These are phyloP conservation scores for Thamnophis elegans DNA, from an alignment of 2,797 vertebrate genomes.

Conservation along the genomic window DNA sequence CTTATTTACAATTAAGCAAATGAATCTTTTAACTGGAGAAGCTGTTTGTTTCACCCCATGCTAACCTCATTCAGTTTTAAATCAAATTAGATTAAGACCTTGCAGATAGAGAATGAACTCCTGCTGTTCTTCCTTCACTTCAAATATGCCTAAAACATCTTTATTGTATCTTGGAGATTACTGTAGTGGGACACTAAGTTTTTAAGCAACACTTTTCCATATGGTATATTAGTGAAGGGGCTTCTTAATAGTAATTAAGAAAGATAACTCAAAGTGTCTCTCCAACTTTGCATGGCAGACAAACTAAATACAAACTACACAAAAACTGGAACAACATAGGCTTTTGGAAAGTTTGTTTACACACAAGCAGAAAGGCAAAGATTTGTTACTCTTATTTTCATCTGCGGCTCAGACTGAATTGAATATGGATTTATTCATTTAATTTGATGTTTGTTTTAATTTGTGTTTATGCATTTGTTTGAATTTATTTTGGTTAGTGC, in stretches of 20 bases:
- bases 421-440: neutral
- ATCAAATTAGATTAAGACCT: slow-evolving; percentile 40
- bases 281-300: fast-evolving
- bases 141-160: neutral
- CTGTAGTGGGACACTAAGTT: slow-evolving; percentile 17
- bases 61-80: slow-evolving; percentile 50
- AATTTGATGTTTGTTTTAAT: neutral
- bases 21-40: slow-evolving; percentile 43
- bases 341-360: neutral
- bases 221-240: fast-evolving
- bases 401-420: neutral
- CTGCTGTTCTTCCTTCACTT: slow-evolving; percentile 16
- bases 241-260: neutral
- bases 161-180: neutral
- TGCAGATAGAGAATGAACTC: slow-evolving; percentile 31
- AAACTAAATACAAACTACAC: fast-evolving
- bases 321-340: fast-evolving
- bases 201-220: slow-evolving; percentile 19
- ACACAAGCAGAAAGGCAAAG: neutral
- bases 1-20: slow-evolving; percentile 55
- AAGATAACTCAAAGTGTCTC: fast-evolving
- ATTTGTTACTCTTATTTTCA: neutral
- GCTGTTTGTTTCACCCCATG: slow-evolving; percentile 45
- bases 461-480: neutral
- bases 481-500: neutral